A percentile compares a stretch with the other conserved stretches of the same genome.
Conservation (phyloP, 1,140 invertebrate species). For the Macrobrachium rosenbergii region DNA sequence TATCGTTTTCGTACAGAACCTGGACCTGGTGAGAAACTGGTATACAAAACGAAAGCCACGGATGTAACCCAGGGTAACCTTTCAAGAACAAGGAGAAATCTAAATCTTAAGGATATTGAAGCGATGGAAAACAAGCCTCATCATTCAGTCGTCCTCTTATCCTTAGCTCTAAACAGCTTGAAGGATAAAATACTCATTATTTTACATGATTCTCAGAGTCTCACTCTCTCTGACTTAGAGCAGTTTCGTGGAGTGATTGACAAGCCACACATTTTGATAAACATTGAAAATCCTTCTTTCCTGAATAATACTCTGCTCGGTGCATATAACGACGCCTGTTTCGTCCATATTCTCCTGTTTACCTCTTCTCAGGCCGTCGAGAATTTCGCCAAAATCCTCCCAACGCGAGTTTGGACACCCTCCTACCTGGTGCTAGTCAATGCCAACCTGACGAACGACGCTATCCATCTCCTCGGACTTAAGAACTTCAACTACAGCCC, state of each 20-base stretch:
- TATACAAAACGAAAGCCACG: too few relatives aligned
- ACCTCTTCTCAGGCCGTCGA: not conserved
- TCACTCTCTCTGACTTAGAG: not conserved
- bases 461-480: not conserved
- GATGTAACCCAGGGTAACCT: too few relatives aligned
- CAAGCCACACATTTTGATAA: not conserved
- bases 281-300: not conserved
- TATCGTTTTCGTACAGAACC: too few relatives aligned
- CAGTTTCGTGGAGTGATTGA: not conserved
- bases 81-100: too few relatives aligned
- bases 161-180: too few relatives aligned
- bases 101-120: too few relatives aligned
- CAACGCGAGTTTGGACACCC: not conserved
- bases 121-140: too few relatives aligned
- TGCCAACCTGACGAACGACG: not conserved
- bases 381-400: not conserved
- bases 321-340: slow-evolving; percentile 12
- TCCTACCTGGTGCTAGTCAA: slow-evolving; percentile 25
- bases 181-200: not conserved
- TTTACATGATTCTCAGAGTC: slow-evolving; percentile 8
- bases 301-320: not conserved
- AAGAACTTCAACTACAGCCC: slow-evolving; percentile 7
- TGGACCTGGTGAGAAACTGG: too few relatives aligned
- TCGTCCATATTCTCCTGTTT: slow-evolving; percentile 30
- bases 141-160: not conserved